Percentiles rank a stretch among this genome's conserved stretches.
phyloP scores from a whole-genome alignment of 2,797 vertebrate species.

The Gambusia yucatana region DNA sequence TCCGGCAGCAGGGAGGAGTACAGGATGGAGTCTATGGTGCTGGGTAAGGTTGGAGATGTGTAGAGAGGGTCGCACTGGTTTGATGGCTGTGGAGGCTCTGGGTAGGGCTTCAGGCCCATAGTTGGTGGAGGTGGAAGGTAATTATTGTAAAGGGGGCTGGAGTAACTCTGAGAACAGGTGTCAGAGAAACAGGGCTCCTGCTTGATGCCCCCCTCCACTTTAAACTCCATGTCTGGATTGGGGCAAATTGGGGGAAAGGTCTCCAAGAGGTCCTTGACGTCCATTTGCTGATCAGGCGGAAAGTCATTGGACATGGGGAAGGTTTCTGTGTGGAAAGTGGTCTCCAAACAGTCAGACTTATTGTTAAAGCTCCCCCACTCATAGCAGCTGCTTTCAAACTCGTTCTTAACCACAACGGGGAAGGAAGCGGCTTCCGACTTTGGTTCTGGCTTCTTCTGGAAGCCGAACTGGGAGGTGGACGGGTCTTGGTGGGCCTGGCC shows the following conservation, averaged over 20 bases:
- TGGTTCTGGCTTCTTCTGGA: slow-evolving; percentile 75
- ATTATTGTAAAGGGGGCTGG: slow-evolving; percentile 76
- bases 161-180: slow-evolving; percentile 82
- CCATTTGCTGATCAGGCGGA: slow-evolving; percentile 83
- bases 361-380: slow-evolving; percentile 87
- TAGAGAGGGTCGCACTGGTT: slow-evolving; percentile 81
- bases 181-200: slow-evolving; percentile 85
- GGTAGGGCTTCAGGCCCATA: slow-evolving; percentile 82
- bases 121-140: slow-evolving; percentile 78
- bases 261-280: slow-evolving; percentile 86
- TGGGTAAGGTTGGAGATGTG: slow-evolving; percentile 72
- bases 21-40: slow-evolving; percentile 79
- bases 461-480: slow-evolving; percentile 77
- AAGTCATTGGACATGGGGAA: slow-evolving; percentile 84
- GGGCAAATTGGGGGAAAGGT: slow-evolving; percentile 83
- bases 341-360: slow-evolving; percentile 83
- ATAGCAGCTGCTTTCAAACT: slow-evolving; percentile 89
- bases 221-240: slow-evolving; percentile 83
- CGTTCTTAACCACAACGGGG: slow-evolving; percentile 89
- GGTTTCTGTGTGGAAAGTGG: slow-evolving; percentile 84
- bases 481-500: slow-evolving; percentile 81
- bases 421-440: slow-evolving; percentile 81
- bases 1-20: slow-evolving; percentile 81
- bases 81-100: slow-evolving; percentile 77
- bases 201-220: slow-evolving; percentile 83